Base-by-base conservation (phyloP, 2,888 invertebrate genomes). In the Tenthredo amoena region DNA sequence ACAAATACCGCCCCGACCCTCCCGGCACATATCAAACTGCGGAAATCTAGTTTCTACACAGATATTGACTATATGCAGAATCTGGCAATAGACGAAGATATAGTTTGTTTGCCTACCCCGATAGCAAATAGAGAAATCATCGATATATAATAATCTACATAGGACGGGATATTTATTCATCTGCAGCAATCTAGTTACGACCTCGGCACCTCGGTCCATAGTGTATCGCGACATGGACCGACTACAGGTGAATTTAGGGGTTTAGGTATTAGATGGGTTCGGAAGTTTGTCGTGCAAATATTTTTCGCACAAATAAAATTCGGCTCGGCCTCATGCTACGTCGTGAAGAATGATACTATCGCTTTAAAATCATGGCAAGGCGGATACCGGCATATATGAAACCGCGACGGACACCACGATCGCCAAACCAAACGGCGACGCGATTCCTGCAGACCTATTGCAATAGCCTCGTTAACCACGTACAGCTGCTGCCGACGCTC, bases 281-380 rank as follows among this genome's bases (percentile, higher is more conserved):
- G 79, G 26, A 62, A 47, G 62, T 50, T 43, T 65, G 62, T 31
- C 58, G 31, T 87, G 86, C 74, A 85, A 85, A 87, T 88, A 89
- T 89, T 47, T 77, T 88, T 88, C 87, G 87, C 86, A 12, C 72
- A 2, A 12, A 72, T 85, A 86, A 40, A 43, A 87, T 88, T 87
- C 88, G 87, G 86, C 84, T 87, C 87, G 88, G 87, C 87, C 88
- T 88, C n/a, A n/a, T 50, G 89, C 89, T 87, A 88, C 88, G 90
- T 90, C 89, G 88, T 89, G 89, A 89, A 87, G 88, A 88, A 89
- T 88, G 89, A 89, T 88, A 87, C 87, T 88, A 88, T 89, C 90
- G 87, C 86, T 86, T 87, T 87, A 86, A 88, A 88, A 88, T 86
- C 87, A 31, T 58, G 79, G 1, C n/a, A 21, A 15, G 6, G 37